phyloP scores from a whole-genome alignment of 1,140 invertebrate species.

The Pantala flavescens region DNA sequence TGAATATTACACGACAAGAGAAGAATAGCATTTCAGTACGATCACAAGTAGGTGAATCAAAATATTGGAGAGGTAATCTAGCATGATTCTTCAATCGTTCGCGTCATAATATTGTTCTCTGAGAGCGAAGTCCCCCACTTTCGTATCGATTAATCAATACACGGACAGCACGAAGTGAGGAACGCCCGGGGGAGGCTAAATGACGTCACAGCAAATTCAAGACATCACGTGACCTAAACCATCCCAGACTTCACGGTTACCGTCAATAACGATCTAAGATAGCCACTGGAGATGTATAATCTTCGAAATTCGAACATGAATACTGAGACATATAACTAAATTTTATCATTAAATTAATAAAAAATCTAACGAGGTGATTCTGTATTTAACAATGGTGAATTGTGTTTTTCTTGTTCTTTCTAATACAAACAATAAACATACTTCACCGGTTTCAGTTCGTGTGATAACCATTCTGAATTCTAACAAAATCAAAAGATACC shows the following conservation, averaged over 20 bases:
- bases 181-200: not conserved
- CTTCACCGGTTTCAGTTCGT: too few relatives aligned
- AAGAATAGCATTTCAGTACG: too few relatives aligned
- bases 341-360: too few relatives aligned
- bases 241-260: not conserved
- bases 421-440: too few relatives aligned
- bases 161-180: not conserved
- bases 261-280: not conserved
- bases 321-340: too few relatives aligned
- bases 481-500: not conserved
- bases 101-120: not conserved
- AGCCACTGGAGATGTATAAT: not conserved
- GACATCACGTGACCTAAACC: not conserved
- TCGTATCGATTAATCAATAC: not conserved
- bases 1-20: too few relatives aligned
- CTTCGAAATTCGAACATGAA: not conserved
- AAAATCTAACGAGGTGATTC: too few relatives aligned
- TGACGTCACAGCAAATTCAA: slow-evolving; percentile 5
- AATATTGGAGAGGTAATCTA: too few relatives aligned
- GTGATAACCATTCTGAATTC: too few relatives aligned
- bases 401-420: too few relatives aligned
- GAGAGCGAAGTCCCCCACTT: not conserved
- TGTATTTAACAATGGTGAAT: too few relatives aligned
- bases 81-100: not conserved
- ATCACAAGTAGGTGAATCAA: too few relatives aligned